phyloP scores from a whole-genome alignment of 2,797 vertebrate genomes.

The Pelobates cultripes region DNA sequence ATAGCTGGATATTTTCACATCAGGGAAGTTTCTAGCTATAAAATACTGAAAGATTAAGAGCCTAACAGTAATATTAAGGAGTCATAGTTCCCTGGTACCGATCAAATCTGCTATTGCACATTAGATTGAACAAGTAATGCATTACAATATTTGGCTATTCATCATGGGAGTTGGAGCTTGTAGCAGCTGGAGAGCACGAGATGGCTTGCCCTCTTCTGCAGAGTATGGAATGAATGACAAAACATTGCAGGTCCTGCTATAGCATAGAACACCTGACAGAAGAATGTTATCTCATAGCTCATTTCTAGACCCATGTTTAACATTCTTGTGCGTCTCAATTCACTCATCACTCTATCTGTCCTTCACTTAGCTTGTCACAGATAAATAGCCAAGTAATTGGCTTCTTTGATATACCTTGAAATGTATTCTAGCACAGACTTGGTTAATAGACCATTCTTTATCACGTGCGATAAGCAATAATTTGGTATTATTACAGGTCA shows the following conservation, averaged over 20 bases:
- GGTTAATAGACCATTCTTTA: background rate
- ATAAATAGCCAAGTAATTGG: background rate
- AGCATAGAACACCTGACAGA: background rate
- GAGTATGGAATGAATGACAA: background rate
- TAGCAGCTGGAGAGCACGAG: no score
- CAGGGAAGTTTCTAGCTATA: no score
- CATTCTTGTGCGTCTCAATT: background rate
- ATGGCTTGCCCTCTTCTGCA: no score
- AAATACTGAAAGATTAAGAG: no score
- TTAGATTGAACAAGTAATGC: no score
- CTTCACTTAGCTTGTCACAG: background rate
- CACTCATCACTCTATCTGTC: background rate
- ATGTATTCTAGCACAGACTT: background rate
- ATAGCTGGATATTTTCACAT: no score
- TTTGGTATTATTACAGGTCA: conserved; percentile 14
- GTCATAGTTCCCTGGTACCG: no score
- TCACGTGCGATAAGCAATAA: conserved; percentile 8
- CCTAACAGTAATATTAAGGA: no score
- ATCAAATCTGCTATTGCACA: no score
- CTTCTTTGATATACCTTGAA: background rate
- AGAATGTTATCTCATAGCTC: background rate
- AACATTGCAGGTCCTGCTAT: background rate
- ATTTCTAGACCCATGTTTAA: background rate
- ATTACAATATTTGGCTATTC: no score
- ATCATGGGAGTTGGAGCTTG: no score